Evolutionary conservation across 2,888 invertebrate genomes (phyloP).

Genomic region (Tinea semifulvella): DNA sequence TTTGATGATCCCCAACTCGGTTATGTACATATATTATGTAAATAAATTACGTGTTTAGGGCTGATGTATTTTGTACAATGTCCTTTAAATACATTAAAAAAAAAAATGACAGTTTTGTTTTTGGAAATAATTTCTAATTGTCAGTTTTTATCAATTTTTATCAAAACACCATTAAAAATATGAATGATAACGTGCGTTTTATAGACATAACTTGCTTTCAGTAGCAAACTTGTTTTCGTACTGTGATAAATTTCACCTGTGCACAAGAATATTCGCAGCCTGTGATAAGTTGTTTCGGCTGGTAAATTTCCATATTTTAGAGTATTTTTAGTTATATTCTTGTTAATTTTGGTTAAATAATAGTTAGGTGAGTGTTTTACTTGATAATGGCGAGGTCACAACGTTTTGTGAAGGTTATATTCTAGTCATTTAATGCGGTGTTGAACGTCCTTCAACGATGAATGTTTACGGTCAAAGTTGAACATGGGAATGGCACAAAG

Average conservation of each 20-base stretch:
- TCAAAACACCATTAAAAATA: conserved; percentile 44
- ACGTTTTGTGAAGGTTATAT: conserved; percentile 4
- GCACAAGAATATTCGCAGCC: not conserved
- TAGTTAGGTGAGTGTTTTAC: not conserved
- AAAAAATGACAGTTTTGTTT: too few relatives aligned
- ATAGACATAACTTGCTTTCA: not conserved
- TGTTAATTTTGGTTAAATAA: not conserved
- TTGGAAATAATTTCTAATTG: not conserved
- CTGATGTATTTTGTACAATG: too few relatives aligned
- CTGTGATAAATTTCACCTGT: not conserved
- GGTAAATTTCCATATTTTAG: conserved; percentile 1
- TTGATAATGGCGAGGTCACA: not conserved
- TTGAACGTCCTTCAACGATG: not conserved
- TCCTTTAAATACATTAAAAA: too few relatives aligned
- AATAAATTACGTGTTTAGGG: too few relatives aligned
- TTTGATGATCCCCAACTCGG: too few relatives aligned
- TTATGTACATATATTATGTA: too few relatives aligned
- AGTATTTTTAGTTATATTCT: not conserved
- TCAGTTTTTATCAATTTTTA: conserved; percentile 37
- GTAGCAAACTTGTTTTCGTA: not conserved
- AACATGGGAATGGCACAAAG: conserved; percentile 28
- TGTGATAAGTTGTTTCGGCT: conserved; percentile 3
- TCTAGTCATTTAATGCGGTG: not conserved
- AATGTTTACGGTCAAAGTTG: conserved; percentile 1
- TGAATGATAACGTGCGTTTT: conserved; percentile 44